Conservation (phyloP, 2,113 vertebrate genomes). For the Dendrocopos noguchii region DNA sequence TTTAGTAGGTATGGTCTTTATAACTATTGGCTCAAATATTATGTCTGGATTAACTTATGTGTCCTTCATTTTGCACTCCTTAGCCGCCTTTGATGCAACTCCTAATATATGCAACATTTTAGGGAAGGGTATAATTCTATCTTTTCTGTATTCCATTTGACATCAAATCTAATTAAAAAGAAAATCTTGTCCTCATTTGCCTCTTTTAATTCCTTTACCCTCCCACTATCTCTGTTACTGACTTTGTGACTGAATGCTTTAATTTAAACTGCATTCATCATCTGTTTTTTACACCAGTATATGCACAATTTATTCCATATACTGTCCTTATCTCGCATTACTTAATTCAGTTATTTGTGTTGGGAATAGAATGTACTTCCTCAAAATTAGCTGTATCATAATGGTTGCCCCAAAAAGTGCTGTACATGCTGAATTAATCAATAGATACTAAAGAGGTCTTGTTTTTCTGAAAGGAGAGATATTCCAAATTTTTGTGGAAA, state of each 20-base stretch:
- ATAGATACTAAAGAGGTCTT: background rate
- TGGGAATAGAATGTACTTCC: background rate
- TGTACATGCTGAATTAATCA: background rate
- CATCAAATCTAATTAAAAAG: background rate
- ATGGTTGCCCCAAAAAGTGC: background rate
- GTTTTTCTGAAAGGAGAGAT: background rate
- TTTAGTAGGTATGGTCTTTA: background rate
- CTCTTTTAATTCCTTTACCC: background rate
- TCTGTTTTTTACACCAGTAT: background rate
- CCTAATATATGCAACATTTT: background rate
- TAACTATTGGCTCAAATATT: background rate
- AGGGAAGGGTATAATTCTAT: background rate
- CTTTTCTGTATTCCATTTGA: background rate
- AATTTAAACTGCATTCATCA: background rate
- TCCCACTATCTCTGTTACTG: background rate
- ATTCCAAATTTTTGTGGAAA: background rate
- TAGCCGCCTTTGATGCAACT: background rate
- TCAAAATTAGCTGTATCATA: background rate
- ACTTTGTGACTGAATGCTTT: background rate
- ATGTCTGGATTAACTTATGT: background rate
- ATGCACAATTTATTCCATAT: background rate
- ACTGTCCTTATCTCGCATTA: background rate
- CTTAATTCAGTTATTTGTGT: background rate
- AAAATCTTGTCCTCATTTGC: background rate
- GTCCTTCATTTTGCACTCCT: background rate